Percentiles rank a stretch among this genome's conserved stretches.
Evolutionary conservation across 1,140 invertebrate species (phyloP).

Genomic region (Notospermus geniculatus): DNA sequence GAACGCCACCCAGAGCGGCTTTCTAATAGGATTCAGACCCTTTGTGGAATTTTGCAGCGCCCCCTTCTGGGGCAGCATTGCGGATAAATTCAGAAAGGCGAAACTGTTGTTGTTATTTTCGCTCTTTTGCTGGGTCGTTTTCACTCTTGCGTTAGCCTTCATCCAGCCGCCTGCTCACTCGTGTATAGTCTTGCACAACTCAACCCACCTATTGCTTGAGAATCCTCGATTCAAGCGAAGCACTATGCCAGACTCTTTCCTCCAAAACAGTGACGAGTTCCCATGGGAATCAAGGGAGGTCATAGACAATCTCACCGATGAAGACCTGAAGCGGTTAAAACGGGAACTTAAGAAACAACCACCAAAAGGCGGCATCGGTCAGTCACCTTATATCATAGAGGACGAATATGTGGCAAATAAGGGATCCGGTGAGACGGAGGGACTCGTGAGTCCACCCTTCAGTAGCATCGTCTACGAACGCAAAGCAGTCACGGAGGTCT

Average conservation of each 20-base stretch:
- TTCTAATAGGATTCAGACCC: conserved; percentile 72
- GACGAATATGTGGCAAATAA: conserved; percentile 60
- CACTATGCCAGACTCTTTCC: background rate
- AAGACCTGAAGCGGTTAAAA: background rate
- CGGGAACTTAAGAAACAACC: background rate
- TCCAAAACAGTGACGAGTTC: background rate
- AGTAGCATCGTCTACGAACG: conserved; percentile 86
- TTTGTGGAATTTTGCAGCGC: conserved; percentile 97
- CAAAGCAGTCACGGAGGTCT: conserved; percentile 92
- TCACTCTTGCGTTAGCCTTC: conserved; percentile 92
- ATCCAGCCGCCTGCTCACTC: conserved; percentile 88
- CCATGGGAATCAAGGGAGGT: background rate
- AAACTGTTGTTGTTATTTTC: conserved; percentile 81
- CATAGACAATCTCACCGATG: background rate
- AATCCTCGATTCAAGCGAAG: conserved; percentile 16
- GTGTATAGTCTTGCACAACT: conserved; percentile 72
- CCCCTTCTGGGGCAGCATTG: conserved; percentile 95
- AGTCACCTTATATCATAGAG: conserved; percentile 63
- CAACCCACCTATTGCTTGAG: conserved; percentile 61
- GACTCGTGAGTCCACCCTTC: conserved; percentile 87
- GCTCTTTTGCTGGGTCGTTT: conserved; percentile 90
- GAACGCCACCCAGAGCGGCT: conserved; percentile 91
- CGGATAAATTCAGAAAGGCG: conserved; percentile 69
- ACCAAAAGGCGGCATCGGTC: conserved; percentile 2
- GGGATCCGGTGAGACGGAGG: conserved; percentile 66